Base-by-base conservation (phyloP, 2,888 invertebrate species). In the Lacanobia wlatinum region DNA sequence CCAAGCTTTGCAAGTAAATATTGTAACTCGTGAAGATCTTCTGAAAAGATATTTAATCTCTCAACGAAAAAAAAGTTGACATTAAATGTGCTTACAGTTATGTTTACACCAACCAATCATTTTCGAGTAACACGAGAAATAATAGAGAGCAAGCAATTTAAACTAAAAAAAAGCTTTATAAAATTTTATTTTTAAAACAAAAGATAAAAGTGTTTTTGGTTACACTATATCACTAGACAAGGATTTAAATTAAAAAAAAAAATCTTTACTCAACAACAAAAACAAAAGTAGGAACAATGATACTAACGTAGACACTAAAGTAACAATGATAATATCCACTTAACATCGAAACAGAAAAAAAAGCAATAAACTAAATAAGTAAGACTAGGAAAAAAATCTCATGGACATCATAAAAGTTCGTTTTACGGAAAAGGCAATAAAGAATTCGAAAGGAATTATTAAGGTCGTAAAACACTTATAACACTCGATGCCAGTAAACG, bases 261-360 rank as follows among this genome's bases (percentile, higher is more conserved):
- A 50, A 58, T 4, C 34, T 2, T n/a, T 23, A n/a, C 6, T 40
- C 3, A 38, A 34, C 21, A 66, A 61, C 21, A 16, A 28, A 60
- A 64, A 38, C 18, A 7, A 50, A 40, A 16, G 14, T 2, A 21
- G 14, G 0, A 53, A 60, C 46, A 55, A 50, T 23, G 18, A 34
- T 60, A 40, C 18, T 23, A 61, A 72, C 4, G 40, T 21, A 38
- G 4, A 21, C 14, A 50, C 14, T 28, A 48, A 71, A 43, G 4
- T 48, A 72, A 55, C 28, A 72, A 18, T 18, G n/a, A 59, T 50
- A 52, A 14, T 23, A 69, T 21, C 2, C 28, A 9, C 3, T 55
- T 40, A 48, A 71, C 10, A 16, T 28, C 7, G 18, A 18, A 43
- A 48, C 0, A 53, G 12, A 61, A 38, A 23, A n/a, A 53, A 38